Percentiles rank a stretch among this genome's conserved stretches.
Evolutionary conservation across 2,797 vertebrate species (phyloP).

Genomic region (Capromys pilorides): DNA sequence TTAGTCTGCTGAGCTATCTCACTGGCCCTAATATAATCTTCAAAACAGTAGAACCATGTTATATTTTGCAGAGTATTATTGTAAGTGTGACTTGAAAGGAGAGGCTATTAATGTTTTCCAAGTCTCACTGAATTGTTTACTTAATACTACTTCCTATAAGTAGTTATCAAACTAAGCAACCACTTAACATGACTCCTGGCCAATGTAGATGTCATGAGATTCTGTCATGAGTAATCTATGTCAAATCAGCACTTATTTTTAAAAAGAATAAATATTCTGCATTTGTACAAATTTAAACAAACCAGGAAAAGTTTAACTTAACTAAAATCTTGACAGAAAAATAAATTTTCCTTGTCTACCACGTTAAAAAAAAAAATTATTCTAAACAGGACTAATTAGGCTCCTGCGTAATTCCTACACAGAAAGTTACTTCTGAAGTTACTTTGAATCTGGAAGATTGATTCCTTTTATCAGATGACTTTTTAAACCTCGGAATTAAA

Average conservation of each 20-base stretch:
- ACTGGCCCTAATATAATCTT: neutral
- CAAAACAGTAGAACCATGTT: neutral
- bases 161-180: slow-evolving; percentile 54
- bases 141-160: slow-evolving; percentile 44
- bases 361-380: slow-evolving; percentile 29
- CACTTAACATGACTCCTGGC: slow-evolving; percentile 37
- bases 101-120: neutral
- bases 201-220: neutral
- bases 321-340: slow-evolving; percentile 58
- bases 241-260: slow-evolving; percentile 56
- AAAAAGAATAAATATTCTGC: slow-evolving; percentile 39
- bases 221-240: slow-evolving; percentile 44
- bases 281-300: slow-evolving; percentile 56
- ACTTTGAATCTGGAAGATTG: slow-evolving; percentile 52
- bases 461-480: slow-evolving; percentile 61
- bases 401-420: slow-evolving; percentile 44
- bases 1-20: too few species aligned
- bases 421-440: slow-evolving; percentile 56
- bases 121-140: slow-evolving; percentile 54
- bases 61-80: neutral
- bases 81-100: neutral
- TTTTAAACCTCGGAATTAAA: slow-evolving; percentile 45
- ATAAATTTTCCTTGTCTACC: slow-evolving; percentile 58
- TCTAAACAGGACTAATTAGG: slow-evolving; percentile 44
- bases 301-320: slow-evolving; percentile 64